These are phyloP conservation scores for Antechinus stuartii DNA, from an alignment of 2,113 vertebrate species.

Conservation along the genomic window DNA sequence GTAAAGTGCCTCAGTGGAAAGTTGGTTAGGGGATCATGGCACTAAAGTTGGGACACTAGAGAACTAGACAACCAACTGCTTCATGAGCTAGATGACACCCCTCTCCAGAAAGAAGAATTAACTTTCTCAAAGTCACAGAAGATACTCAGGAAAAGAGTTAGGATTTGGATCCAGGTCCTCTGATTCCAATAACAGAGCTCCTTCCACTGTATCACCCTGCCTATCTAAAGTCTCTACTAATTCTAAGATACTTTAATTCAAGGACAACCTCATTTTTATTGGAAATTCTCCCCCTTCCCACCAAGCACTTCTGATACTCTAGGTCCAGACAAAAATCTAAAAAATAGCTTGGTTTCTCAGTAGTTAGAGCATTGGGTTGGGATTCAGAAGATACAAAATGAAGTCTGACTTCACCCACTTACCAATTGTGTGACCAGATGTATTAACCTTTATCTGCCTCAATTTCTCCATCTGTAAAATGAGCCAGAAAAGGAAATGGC, in stretches of 20 bases:
- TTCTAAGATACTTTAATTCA: neutral
- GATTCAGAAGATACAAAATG: neutral
- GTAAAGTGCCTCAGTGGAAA: neutral
- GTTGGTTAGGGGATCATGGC: neutral
- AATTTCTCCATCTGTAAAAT: neutral
- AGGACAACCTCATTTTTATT: neutral
- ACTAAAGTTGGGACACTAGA: neutral
- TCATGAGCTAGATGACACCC: neutral
- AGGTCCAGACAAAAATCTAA: neutral
- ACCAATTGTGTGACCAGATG: neutral
- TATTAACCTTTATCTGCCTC: neutral
- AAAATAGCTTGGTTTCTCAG: too few relatives aligned
- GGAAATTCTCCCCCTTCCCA: neutral
- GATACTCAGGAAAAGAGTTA: neutral
- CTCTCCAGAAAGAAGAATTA: neutral
- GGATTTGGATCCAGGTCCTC: neutral
- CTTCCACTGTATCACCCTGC: neutral
- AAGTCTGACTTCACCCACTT: neutral
- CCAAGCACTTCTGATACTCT: neutral
- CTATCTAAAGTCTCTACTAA: neutral
- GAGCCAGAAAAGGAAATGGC: too few relatives aligned
- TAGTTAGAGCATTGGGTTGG: neutral
- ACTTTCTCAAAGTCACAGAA: neutral
- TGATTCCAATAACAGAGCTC: neutral
- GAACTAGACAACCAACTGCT: neutral